Evolutionary conservation across 2,888 invertebrate species (phyloP).

Genomic region (Euzophera pinguis): DNA sequence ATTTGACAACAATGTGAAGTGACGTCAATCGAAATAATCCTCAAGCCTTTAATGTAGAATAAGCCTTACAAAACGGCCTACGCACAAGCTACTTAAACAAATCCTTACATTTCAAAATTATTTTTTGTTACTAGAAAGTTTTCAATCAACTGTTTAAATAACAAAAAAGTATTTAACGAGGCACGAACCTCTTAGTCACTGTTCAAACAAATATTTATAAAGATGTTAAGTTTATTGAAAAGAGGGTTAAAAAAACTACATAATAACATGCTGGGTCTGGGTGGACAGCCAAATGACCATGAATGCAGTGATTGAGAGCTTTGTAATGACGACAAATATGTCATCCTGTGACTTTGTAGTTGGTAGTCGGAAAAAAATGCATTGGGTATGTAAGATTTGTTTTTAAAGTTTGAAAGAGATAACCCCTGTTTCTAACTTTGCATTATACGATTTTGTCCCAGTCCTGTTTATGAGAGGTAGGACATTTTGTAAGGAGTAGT

Average conservation of each 20-base stretch:
- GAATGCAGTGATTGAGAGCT: neutral
- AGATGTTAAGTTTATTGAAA: slow-evolving; percentile 43
- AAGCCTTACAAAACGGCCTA: no score
- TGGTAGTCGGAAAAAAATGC: no score
- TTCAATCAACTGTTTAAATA: slow-evolving; percentile 25
- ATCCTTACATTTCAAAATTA: slow-evolving; percentile 8
- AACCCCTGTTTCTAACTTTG: no score
- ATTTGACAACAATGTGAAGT: neutral
- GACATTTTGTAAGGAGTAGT: no score
- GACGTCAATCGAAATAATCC: no score
- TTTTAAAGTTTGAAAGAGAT: no score
- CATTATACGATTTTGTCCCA: no score
- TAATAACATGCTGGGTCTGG: slow-evolving; percentile 21
- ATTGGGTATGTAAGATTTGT: no score
- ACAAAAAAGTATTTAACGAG: slow-evolving; percentile 38
- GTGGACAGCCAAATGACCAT: neutral
- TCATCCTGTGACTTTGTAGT: neutral
- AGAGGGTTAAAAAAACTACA: slow-evolving; percentile 30
- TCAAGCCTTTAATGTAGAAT: no score
- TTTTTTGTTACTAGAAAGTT: slow-evolving; percentile 29
- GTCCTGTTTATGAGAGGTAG: no score
- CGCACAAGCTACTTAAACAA: slow-evolving; percentile 1
- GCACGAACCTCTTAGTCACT: slow-evolving; percentile 38
- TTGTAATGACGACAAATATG: slow-evolving; percentile 7
- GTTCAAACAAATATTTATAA: slow-evolving; percentile 51